Evolutionary conservation across 2,888 invertebrate species (phyloP).

Genomic region (Limenitis camilla): DNA sequence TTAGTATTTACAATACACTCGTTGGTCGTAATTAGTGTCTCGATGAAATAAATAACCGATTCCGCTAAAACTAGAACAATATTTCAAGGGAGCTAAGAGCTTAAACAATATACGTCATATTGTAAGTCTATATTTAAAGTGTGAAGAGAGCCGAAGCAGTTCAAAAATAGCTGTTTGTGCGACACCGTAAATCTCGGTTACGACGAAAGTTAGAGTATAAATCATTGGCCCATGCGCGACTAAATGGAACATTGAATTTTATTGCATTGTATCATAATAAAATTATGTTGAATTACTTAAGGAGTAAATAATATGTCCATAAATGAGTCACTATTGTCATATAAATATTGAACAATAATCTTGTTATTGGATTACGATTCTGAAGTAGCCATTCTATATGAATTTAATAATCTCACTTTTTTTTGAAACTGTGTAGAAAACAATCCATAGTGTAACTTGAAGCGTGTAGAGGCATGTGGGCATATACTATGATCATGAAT

Average conservation of each 20-base stretch:
- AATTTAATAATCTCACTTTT: no score
- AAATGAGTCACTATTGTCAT: slow-evolving; percentile 15
- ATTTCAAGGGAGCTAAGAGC: slow-evolving; percentile 50
- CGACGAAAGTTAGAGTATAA: slow-evolving; percentile 59
- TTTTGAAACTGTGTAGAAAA: no score
- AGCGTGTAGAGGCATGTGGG: no score
- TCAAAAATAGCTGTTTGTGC: slow-evolving; percentile 55
- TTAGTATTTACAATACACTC: slow-evolving; percentile 24
- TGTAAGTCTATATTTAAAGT: slow-evolving; percentile 66
- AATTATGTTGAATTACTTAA: slow-evolving; percentile 44
- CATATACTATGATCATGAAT: no score
- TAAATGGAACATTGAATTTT: slow-evolving; percentile 63
- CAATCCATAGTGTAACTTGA: no score
- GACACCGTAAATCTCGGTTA: slow-evolving; percentile 67
- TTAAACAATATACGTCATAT: slow-evolving; percentile 55
- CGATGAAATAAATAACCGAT: slow-evolving; percentile 26
- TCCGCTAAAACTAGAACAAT: slow-evolving; percentile 38
- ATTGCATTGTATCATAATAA: slow-evolving; percentile 54
- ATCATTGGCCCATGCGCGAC: slow-evolving; percentile 51
- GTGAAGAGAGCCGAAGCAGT: slow-evolving; percentile 60
- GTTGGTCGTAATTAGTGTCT: slow-evolving; percentile 27
- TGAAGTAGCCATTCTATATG: no score
- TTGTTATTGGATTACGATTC: no score
- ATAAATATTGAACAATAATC: no score
- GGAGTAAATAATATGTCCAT: slow-evolving; percentile 43